Base-by-base conservation (phyloP, 2,797 vertebrate species). In the Lagorchestes hirsutus region DNA sequence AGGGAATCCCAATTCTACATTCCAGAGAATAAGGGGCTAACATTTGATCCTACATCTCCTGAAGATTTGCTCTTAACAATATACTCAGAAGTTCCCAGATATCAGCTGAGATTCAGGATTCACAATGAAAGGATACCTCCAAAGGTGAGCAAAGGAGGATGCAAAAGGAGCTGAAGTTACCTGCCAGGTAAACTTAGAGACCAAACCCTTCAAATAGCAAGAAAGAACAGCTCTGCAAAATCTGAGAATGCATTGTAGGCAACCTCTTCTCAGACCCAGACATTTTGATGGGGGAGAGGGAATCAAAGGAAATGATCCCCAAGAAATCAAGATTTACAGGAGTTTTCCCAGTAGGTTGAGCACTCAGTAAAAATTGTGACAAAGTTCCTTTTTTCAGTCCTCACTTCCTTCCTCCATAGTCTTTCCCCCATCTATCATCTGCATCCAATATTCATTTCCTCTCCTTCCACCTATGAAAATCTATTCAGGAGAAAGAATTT, bases 81-180 rank as follows among this genome's bases (percentile, higher is more conserved):
- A 92, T 58, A 29, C 46, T n/a, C 90, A 93, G 55, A 97, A 93
- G 1, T 92, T 96, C 94, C 46, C 54, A 94, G 11, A 94, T 46
- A 58, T 40, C 54, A 94, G 94, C 57, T 67, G 18, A 57, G 67
- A 95, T 29, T 50, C 93, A 90, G 56, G 16, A 90, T 74, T 95
- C 93, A 95, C 94, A 90, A 24, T 74, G 34, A 96, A 93, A 14
- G 11, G 29, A 62, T 34, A 1, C 13, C 34, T n/a, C 62, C n/a
- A 14, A 67, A 74, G 18, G 0, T 8, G 6, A 74, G n/a, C 67
- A 74, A 74, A 40, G n/a, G 16, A 40, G 62, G 46, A 11, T 6
- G 0, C 14, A 31, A 40, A 74, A 40, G 28, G 18, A 74, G n/a
- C n/a, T 40, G 67, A 5, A 40, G 5, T 5, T n/a, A 74, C n/a